phyloP scores from a whole-genome alignment of 1,140 invertebrate genomes.

The Ceratina australensis region DNA sequence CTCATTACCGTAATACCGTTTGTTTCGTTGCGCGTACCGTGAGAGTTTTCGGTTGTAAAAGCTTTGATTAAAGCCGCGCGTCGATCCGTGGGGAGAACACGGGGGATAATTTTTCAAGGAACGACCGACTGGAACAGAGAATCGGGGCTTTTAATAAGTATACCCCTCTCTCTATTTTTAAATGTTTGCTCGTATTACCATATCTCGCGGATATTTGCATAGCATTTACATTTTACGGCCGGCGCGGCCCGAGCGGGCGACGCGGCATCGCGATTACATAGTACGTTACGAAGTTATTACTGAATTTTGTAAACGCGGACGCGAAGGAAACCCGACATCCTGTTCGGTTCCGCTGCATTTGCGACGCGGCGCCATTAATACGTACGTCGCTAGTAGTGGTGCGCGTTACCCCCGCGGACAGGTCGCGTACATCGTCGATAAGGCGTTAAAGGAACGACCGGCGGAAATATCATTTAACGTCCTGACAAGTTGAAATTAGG shows the following conservation, averaged over 20 bases:
- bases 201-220: slow-evolving; percentile 56
- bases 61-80: no score
- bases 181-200: slow-evolving; percentile 59
- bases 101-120: background rate
- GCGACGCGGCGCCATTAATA: no score
- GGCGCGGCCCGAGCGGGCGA: background rate
- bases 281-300: slow-evolving; percentile 52
- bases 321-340: background rate
- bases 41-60: background rate
- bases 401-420: no score
- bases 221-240: slow-evolving; percentile 57
- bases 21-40: no score
- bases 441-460: background rate
- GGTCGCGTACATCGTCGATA: background rate
- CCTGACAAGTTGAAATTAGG: background rate
- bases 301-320: slow-evolving; percentile 45
- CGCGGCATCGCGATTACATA: slow-evolving; percentile 49
- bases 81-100: no score
- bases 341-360: background rate
- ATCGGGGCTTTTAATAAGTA: slow-evolving; percentile 55
- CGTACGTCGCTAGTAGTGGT: no score
- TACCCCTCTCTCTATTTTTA: slow-evolving; percentile 52
- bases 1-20: background rate
- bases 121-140: slow-evolving; percentile 22
- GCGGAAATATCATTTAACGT: background rate